phyloP scores from a whole-genome alignment of 2,797 vertebrate genomes.

The Pygocentrus nattereri region DNA sequence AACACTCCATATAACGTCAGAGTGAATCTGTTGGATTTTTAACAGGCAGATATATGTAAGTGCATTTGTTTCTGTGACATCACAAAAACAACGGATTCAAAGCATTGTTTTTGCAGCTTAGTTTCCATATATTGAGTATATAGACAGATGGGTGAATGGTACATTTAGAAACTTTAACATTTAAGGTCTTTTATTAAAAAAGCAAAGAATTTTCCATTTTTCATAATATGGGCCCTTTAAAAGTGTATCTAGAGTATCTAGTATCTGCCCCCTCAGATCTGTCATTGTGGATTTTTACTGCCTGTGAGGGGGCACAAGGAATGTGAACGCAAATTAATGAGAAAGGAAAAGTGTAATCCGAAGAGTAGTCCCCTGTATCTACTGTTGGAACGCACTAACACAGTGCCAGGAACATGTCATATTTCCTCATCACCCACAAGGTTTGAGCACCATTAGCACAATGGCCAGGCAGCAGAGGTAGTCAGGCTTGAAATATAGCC shows the following conservation, averaged over 20 bases:
- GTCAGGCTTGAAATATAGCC: constrained; percentile 14
- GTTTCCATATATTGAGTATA: too few relatives aligned
- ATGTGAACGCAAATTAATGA: constrained; percentile 52
- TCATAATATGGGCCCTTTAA: too few relatives aligned
- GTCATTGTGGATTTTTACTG: constrained; percentile 50
- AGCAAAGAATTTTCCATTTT: too few relatives aligned
- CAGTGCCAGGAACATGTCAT: constrained; percentile 34
- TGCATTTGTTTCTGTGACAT: too few relatives aligned
- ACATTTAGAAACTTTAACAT: too few relatives aligned
- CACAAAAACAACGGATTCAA: too few relatives aligned
- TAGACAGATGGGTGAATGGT: too few relatives aligned
- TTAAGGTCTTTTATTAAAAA: too few relatives aligned
- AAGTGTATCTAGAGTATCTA: constrained; percentile 21
- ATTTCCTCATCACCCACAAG: constrained; percentile 40
- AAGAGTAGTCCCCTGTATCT: constrained; percentile 4
- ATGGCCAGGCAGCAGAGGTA: constrained; percentile 18
- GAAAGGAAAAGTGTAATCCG: constrained; percentile 15
- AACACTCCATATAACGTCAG: too few relatives aligned
- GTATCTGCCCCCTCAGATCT: neutral
- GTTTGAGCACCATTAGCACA: constrained; percentile 39
- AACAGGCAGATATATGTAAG: too few relatives aligned
- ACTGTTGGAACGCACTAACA: neutral
- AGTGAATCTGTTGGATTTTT: too few relatives aligned
- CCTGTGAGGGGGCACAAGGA: constrained; percentile 33
- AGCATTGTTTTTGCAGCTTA: too few relatives aligned